Evolutionary conservation across 2,113 vertebrate species (phyloP), one percentile per base, ranked within the genome.

Genomic region (Eidolon helvum): DNA sequence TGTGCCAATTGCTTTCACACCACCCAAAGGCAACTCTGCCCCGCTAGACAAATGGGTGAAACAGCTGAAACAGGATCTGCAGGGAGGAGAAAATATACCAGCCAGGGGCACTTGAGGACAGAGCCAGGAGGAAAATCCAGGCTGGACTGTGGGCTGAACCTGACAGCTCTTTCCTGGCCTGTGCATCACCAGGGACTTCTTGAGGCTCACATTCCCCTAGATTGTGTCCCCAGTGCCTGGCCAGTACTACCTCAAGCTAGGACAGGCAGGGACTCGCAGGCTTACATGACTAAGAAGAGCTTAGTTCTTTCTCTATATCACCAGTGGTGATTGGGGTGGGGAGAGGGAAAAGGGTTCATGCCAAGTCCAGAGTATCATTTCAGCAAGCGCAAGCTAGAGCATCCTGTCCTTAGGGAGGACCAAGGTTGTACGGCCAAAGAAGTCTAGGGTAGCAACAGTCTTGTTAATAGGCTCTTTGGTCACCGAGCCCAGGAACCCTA

Each of bases 401-500:
- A 22, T 40, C n/a, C 50, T 5, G 4, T 53, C 75, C 91, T 74
- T 26, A 38, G 16, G 22, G 69, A 69, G 45, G 79, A 65, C 28
- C 38, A 55, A 38, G 84, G 59, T 59, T 0, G 18, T 26, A n/a
- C 3, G 26, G 18, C 21, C 30, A 24, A 33, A 77, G 87, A 83
- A 74, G 90, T 35, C 43, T 43, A 40, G 10, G 66, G 18, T 30
- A 35, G 57, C 57, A 69, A 61, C 11, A 18, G 10, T 10, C 43
- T 2, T 1, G 18, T 35, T 43, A 8, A 3, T 1, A 0, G 2
- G n/a, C 2, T 59, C 61, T 69, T 38, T 0, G 0, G 82, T 59
- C 35, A 26, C 75, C 0, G 18, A 63, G 75, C 43, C 16, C 9
- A 5, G 24, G 43, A 18, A 45, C 7, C 12, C 26, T 4, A 12